Evolutionary conservation across 2,888 invertebrate species (phyloP).

Genomic region (Drosophila nigricruria): DNA sequence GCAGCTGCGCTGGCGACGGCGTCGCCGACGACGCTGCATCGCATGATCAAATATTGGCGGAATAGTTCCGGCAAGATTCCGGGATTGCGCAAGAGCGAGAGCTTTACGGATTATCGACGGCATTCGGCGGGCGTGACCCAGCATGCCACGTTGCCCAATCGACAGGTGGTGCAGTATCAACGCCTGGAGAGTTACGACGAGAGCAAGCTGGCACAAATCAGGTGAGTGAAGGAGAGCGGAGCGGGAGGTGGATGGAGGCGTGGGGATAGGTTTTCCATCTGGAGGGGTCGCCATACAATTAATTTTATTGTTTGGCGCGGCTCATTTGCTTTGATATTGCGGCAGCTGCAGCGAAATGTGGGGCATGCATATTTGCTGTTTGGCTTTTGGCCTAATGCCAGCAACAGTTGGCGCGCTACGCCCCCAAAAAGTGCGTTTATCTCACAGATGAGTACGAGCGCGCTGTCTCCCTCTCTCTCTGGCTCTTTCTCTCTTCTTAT

Average conservation of each 20-base stretch:
- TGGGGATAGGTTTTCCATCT: background rate
- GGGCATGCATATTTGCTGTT: slow-evolving; percentile 47
- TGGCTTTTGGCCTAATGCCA: slow-evolving; percentile 51
- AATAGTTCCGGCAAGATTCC: slow-evolving; percentile 73
- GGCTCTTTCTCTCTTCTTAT: slow-evolving; percentile 24
- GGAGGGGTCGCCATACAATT: slow-evolving; percentile 16
- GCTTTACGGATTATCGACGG: slow-evolving; percentile 77
- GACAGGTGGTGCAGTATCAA: slow-evolving; percentile 71
- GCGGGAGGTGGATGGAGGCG: background rate
- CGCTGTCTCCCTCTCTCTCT: background rate
- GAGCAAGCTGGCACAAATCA: slow-evolving; percentile 67
- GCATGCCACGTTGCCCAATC: slow-evolving; percentile 35
- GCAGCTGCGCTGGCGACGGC: slow-evolving; percentile 23
- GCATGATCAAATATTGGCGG: slow-evolving; percentile 81
- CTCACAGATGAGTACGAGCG: slow-evolving; percentile 16
- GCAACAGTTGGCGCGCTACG: slow-evolving; percentile 47
- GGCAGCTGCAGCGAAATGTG: slow-evolving; percentile 39
- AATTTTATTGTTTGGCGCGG: slow-evolving; percentile 40
- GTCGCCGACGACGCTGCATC: slow-evolving; percentile 69
- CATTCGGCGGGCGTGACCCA: slow-evolving; percentile 52
- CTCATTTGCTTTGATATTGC: slow-evolving; percentile 33
- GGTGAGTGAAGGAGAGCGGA: slow-evolving; percentile 66
- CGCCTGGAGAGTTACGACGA: slow-evolving; percentile 81
- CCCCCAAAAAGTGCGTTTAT: slow-evolving; percentile 22
- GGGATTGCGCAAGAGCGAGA: slow-evolving; percentile 76